These are phyloP conservation scores for Bathynomus jamesi DNA, from an alignment of 1,140 invertebrate genomes.

Conservation along the genomic window DNA sequence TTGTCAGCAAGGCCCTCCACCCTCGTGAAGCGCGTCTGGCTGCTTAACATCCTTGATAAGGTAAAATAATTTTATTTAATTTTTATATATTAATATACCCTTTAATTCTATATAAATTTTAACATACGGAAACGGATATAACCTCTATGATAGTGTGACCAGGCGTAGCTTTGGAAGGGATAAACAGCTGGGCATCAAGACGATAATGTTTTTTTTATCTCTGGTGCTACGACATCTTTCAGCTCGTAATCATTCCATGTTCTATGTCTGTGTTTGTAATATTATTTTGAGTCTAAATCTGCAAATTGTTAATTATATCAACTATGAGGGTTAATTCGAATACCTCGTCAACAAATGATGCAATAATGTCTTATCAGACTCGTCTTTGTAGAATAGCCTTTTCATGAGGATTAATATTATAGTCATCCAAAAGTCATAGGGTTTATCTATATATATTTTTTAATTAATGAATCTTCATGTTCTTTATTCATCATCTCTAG, in stretches of 20 bases:
- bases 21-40: background rate
- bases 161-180: constrained; percentile 17
- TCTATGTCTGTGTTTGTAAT: constrained; percentile 29
- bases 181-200: background rate
- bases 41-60: background rate
- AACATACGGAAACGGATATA: background rate
- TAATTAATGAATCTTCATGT: background rate
- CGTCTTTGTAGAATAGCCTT: constrained; percentile 20
- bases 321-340: constrained; percentile 20
- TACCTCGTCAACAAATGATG: constrained; percentile 35
- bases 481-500: background rate
- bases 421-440: constrained; percentile 15
- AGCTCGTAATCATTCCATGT: constrained; percentile 31
- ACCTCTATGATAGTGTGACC: background rate
- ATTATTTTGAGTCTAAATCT: constrained; percentile 17
- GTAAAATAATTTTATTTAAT: background rate
- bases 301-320: constrained; percentile 25
- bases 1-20: background rate
- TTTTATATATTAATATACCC: too few species aligned
- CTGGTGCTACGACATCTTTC: constrained; percentile 15
- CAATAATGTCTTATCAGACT: constrained; percentile 36
- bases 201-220: background rate
- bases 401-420: background rate
- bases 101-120: too few species aligned
- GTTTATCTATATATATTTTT: constrained; percentile 27